Base-by-base conservation (phyloP, 2,888 invertebrate genomes). In the Caenorhabditis virilis region DNA sequence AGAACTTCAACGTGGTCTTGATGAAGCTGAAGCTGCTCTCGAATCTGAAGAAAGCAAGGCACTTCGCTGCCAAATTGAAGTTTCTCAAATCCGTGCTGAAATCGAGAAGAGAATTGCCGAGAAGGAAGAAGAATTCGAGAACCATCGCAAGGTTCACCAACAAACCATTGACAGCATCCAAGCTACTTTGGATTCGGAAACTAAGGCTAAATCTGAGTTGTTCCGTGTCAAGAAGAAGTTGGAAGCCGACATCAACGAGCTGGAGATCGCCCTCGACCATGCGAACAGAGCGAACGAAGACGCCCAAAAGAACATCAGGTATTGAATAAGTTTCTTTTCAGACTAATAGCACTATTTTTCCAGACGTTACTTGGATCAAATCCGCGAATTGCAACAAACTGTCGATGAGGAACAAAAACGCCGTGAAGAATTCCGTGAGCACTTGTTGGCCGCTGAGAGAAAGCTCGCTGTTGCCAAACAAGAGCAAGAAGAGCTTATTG, bases 71-170 rank as follows among this genome's bases (percentile, higher is more conserved):
- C 66, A 66, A 87, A 89, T 97, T 80, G 97, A 99, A 88, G 89
- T 98, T 85, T 93, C 93, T 82, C 93, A 95, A 87, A 95, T 98
- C 84, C 91, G 98, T 85, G 93, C 95, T 87, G 97, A 98, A 88
- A 97, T 98, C 86, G 98, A 98, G 88, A 91, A 95, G 85, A 91
- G 97, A 84, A 93, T 98, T 87, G 95, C 95, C 86, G 98, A 99
- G 89, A 98, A 98, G 88, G 98, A 98, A 85, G 98, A 98, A 84
- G 98, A 98, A 88, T 99, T 98, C 89, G 97, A 98, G 86, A 97
- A 95, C 88, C 98, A 97, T 63, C 75, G 83, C 61, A 80, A 81
- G 69, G 78, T 78, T 51, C 97, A 98, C 89, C 95, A 97, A 88
- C 92, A 97, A 78, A 95, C 97, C 75, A 90, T 99, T 86, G 98